Evolutionary conservation across 2,113 vertebrate species (phyloP).

Genomic region (Setophaga petechia): DNA sequence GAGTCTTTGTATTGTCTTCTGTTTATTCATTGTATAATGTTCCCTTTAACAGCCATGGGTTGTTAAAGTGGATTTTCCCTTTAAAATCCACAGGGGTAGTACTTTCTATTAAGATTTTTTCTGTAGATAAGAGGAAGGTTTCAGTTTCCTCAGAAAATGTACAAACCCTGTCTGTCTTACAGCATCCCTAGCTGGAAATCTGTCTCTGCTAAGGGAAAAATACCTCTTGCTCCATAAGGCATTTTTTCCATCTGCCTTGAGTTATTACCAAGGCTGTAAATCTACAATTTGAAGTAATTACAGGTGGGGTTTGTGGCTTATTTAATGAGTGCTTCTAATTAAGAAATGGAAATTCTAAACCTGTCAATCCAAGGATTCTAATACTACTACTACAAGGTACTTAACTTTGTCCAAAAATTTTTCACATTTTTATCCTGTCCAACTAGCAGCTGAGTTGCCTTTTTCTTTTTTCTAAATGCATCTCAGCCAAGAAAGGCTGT

Average conservation of each 20-base stretch:
- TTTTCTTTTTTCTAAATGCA: neutral
- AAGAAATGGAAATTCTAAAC: neutral
- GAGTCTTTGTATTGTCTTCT: neutral
- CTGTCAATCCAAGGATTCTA: neutral
- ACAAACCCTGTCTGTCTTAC: neutral
- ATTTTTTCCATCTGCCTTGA: neutral
- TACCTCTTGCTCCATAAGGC: neutral
- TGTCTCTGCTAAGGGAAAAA: neutral
- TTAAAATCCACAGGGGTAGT: neutral
- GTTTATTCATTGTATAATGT: neutral
- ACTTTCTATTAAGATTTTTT: neutral
- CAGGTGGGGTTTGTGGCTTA: neutral
- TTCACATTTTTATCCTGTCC: neutral
- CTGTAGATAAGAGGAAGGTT: neutral
- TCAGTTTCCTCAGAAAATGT: neutral
- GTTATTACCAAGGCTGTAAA: neutral
- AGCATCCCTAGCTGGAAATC: neutral
- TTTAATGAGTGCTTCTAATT: conserved; percentile 1
- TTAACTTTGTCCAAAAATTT: neutral
- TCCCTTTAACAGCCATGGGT: neutral
- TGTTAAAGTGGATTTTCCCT: too few relatives aligned
- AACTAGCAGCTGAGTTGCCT: neutral
- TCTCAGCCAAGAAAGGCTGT: neutral
- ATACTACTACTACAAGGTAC: neutral
- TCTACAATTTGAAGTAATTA: neutral